Evolutionary conservation across 2,113 vertebrate genomes (phyloP).

Genomic region (Probosciger aterrimus): DNA sequence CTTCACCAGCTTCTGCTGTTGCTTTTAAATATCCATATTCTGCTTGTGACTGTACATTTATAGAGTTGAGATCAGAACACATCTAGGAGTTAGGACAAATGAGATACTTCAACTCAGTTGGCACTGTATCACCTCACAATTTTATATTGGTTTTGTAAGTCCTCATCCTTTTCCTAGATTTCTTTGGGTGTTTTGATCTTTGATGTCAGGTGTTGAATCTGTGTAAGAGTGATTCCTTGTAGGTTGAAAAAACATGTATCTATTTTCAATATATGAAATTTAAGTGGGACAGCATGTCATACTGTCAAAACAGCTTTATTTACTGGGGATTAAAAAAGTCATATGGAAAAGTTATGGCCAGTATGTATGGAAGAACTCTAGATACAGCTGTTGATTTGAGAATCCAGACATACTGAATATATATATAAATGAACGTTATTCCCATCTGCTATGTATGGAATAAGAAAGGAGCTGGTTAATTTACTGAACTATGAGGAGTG

Average conservation of each 20-base stretch:
- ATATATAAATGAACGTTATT: background rate
- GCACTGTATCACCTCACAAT: background rate
- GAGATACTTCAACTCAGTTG: background rate
- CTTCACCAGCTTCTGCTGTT: background rate
- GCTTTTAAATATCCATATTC: background rate
- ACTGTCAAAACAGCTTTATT: background rate
- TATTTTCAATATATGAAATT: background rate
- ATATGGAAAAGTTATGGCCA: background rate
- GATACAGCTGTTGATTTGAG: background rate
- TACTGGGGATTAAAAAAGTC: background rate
- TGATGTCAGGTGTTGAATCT: background rate
- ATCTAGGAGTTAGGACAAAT: background rate
- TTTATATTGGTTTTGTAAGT: background rate
- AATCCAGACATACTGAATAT: background rate
- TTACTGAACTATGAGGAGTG: background rate
- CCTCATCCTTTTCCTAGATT: background rate
- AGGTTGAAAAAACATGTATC: background rate
- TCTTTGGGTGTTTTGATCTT: background rate
- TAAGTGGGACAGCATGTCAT: background rate
- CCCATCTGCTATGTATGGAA: background rate
- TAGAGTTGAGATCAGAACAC: background rate
- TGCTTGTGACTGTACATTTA: background rate
- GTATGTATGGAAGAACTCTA: background rate
- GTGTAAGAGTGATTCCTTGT: background rate
- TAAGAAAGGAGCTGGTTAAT: background rate